Evolutionary conservation across 2,113 vertebrate genomes (phyloP), one percentile per base, ranked within the genome.

Genomic region (Mustela nigripes): DNA sequence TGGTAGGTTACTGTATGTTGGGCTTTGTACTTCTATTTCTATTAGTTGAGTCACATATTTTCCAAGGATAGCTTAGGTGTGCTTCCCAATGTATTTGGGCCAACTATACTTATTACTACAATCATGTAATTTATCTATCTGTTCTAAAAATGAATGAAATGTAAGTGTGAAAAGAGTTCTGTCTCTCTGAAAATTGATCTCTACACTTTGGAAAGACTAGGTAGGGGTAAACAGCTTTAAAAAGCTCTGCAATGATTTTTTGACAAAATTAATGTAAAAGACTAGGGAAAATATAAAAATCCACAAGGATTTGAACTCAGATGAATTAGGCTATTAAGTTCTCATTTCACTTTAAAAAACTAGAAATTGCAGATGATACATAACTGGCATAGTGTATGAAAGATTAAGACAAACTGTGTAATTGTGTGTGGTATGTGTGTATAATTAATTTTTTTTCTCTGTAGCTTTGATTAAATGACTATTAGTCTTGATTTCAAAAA

Each of bases 111-210:
- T 53, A 65, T 63, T 67, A 65, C 5, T 71, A 11, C 48, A 91
- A 82, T 83, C 58, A 53, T 28, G 19, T 39, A 79, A 94, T 74
- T 81, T 88, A 87, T 82, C 91, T 81, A 93, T 19, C 63, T 69
- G n/a, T n/a, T 71, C 42, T 83, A 9, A 42, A 94, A 78, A 81
- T 67, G 73, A 56, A 78, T 89, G 33, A 69, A 96, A 88, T 67
- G 22, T 82, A 53, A 53, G 11, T 28, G n/a, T 81, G 6, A 39
- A 94, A 82, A 62, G 45, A 78, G 11, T 63, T 79, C 28, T 56
- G 24, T 83, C 74, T 96, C 36, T 79, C 8, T 65, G 56, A 58
- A 74, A 96, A 67, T 39, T 69, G n/a, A 80, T 69, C 21, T 74
- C 63, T 73, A 50, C 60, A 26, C 16, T 96, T 45, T 74, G 39